Conservation (phyloP, 1,140 invertebrate genomes). For the Plectus sambesii region DNA sequence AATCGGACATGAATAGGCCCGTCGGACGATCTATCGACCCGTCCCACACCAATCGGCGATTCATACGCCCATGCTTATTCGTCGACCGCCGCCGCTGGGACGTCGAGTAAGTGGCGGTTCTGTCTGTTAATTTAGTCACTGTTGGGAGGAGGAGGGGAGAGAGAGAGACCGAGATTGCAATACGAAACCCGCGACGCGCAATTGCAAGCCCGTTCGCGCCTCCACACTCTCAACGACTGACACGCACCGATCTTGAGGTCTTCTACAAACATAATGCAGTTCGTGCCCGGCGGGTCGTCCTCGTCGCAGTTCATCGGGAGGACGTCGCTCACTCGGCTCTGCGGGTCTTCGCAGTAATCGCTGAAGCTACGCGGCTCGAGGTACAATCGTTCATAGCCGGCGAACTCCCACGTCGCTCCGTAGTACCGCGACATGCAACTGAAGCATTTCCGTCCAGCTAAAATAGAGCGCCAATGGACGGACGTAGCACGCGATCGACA, state of each 20-base stretch:
- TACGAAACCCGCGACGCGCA: background rate
- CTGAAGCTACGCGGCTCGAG: conserved; percentile 32
- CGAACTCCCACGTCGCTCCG: conserved; percentile 36
- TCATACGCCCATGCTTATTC: background rate
- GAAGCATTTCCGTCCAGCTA: conserved; percentile 33
- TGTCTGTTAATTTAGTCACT: conserved; percentile 1
- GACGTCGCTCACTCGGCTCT: conserved; percentile 25
- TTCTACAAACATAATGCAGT: conserved; percentile 32
- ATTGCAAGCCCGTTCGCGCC: conserved; percentile 5
- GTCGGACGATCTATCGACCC: conserved; percentile 26
- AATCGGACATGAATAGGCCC: conserved; percentile 34
- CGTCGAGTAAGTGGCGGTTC: conserved; percentile 1
- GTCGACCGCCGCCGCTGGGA: conserved; percentile 5
- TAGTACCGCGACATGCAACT: conserved; percentile 39
- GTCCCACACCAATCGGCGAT: background rate
- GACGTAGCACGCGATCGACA: too few species aligned
- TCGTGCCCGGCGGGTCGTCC: too few species aligned
- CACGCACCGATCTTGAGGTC: conserved; percentile 33
- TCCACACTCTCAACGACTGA: conserved; percentile 7
- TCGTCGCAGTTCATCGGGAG: conserved; percentile 30
- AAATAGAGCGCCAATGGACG: too few species aligned
- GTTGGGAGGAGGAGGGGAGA: conserved; percentile 1
- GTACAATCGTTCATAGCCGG: conserved; percentile 33
- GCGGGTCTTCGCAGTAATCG: conserved; percentile 32
- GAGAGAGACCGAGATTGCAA: background rate